Evolutionary conservation across 1,140 invertebrate species (phyloP).

Genomic region (Polypedilum vanderplanki): DNA sequence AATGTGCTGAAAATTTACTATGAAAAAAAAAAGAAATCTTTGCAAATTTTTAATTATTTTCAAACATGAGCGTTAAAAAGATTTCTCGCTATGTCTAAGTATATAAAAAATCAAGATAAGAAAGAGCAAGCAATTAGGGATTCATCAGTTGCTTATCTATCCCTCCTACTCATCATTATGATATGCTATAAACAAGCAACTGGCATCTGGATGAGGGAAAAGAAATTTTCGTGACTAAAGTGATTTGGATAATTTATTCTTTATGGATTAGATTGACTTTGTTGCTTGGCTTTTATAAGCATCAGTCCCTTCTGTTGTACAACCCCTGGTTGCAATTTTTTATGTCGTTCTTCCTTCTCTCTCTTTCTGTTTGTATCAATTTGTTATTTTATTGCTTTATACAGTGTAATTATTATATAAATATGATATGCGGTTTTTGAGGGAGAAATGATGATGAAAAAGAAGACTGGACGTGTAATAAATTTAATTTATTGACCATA

Average conservation of each 20-base stretch:
- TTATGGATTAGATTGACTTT: constrained; percentile 15
- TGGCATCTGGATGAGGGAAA: no score
- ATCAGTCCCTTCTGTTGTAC: constrained; percentile 1
- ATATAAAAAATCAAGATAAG: background rate
- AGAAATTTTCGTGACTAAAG: constrained; percentile 24
- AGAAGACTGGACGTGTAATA: constrained; percentile 16
- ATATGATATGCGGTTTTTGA: background rate
- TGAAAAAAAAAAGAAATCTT: no score
- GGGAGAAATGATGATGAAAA: background rate
- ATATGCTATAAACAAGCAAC: background rate
- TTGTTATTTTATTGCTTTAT: constrained; percentile 11
- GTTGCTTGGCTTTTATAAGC: background rate
- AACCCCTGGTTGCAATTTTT: constrained; percentile 13
- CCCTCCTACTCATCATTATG: background rate
- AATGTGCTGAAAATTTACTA: no score
- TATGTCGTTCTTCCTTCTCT: background rate
- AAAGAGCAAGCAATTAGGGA: background rate
- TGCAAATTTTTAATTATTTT: no score
- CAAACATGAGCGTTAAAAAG: no score
- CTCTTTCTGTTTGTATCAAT: constrained; percentile 7
- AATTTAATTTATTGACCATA: constrained; percentile 28
- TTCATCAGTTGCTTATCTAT: constrained; percentile 6
- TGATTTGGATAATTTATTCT: constrained; percentile 28
- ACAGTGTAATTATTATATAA: constrained; percentile 22
- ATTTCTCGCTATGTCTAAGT: no score